Percentiles rank a stretch among this genome's conserved stretches.
Conservation (phyloP, 2,113 vertebrate species). For the Dermatemys mawii region DNA sequence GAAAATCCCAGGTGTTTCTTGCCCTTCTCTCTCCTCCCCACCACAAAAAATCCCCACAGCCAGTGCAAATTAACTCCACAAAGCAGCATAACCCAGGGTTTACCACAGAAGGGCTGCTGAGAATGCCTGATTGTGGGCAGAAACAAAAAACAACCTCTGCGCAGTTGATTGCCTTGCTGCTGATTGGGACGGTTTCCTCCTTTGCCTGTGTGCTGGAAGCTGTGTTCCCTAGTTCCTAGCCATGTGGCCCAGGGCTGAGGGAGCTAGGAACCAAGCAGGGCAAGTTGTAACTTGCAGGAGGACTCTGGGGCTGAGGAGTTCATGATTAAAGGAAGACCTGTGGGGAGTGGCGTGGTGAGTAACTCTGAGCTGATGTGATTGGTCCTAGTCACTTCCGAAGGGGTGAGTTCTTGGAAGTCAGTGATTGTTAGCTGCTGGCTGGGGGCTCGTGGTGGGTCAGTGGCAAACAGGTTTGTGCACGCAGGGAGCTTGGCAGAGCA, state of each 20-base stretch:
- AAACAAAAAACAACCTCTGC: not conserved
- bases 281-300: not conserved
- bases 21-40: too few relatives aligned
- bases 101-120: not conserved
- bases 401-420: not conserved
- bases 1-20: too few relatives aligned
- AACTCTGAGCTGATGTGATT: not conserved
- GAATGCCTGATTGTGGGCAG: not conserved
- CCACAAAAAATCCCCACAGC: too few relatives aligned
- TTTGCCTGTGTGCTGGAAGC: not conserved
- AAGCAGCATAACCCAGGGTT: not conserved
- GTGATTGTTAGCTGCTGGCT: not conserved
- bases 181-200: not conserved
- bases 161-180: not conserved
- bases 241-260: not conserved
- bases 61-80: not conserved
- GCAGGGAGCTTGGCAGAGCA: not conserved
- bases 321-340: not conserved
- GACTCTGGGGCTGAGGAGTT: not conserved
- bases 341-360: not conserved
- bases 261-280: not conserved
- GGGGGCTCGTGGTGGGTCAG: not conserved
- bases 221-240: not conserved
- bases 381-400: too few relatives aligned
- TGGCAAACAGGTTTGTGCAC: not conserved